Percentiles rank a stretch among this genome's conserved stretches.
These are phyloP conservation scores for Oryzias sinensis DNA, from an alignment of 2,797 vertebrate species.

Conservation along the genomic window DNA sequence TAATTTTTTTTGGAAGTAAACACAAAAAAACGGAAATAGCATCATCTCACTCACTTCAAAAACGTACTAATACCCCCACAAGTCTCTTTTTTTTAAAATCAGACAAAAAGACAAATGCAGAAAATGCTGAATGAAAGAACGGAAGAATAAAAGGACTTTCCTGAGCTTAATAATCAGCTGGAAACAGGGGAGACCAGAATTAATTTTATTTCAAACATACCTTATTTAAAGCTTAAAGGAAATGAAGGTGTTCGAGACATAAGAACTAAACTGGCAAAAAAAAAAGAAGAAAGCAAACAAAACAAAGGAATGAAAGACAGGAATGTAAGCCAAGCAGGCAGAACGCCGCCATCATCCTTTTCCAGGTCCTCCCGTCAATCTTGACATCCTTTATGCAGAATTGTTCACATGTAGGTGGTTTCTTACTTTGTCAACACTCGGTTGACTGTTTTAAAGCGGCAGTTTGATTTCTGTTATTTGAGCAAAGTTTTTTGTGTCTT, in stretches of 20 bases:
- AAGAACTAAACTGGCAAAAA: too few relatives aligned
- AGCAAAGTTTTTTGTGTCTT: slow-evolving; percentile 13
- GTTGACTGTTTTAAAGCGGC: slow-evolving; percentile 35
- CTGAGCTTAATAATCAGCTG: slow-evolving; percentile 24
- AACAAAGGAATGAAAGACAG: slow-evolving; percentile 25
- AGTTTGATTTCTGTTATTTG: slow-evolving; percentile 41
- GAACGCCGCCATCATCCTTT: slow-evolving; percentile 49
- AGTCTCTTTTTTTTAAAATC: too few relatives aligned
- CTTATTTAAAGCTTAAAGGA: too few relatives aligned
- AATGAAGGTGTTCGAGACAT: too few relatives aligned
- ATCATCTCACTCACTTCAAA: too few relatives aligned
- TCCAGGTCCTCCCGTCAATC: slow-evolving; percentile 66
- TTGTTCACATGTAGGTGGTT: slow-evolving; percentile 52
- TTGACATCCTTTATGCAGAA: slow-evolving; percentile 24
- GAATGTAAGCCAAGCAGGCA: slow-evolving; percentile 43
- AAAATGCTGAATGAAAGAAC: neutral
- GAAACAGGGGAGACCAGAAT: slow-evolving; percentile 27
- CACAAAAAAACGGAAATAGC: too few relatives aligned
- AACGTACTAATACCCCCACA: too few relatives aligned
- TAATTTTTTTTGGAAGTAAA: too few relatives aligned
- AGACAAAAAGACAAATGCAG: neutral
- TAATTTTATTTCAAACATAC: neutral
- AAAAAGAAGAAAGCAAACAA: slow-evolving; percentile 26
- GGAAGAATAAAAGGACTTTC: slow-evolving; percentile 9
- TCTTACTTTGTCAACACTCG: slow-evolving; percentile 43